Evolutionary conservation across 2,888 invertebrate genomes (phyloP), one percentile per base, ranked within the genome.

Genomic region (Luperina testacea): DNA sequence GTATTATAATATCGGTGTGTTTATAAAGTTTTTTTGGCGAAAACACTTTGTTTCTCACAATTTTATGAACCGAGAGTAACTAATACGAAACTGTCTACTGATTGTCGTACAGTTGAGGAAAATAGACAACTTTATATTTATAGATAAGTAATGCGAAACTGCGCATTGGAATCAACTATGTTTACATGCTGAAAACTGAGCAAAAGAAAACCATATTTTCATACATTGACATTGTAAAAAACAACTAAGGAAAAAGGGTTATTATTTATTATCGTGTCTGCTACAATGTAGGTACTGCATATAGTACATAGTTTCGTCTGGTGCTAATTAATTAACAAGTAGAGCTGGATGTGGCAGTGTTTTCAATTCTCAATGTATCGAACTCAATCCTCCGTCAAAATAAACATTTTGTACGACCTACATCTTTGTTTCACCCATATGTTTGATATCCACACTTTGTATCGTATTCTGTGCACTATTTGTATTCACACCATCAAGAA

Each of bases 81-180:
- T 38, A 69, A 76, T 69, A 74, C 42, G 24, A 45, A 72, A 51
- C 69, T 75, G 87, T 85, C 84, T 79, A 75, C 79, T 86, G 83
- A 75, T 77, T 75, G 68, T 77, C 67, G 32, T 27, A 15, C 15
- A 8, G 20, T 63, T 63, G 82, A 82, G 79, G 79, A 75, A 79
- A 86, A 83, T 69, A 78, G 64, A 83, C 68, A 76, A 69, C 13
- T 68, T 63, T 67, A 73, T 75, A 72, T 83, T 76, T 76, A 74
- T 48, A 13, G 2, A 48, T 61, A 82, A 20, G 74, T 71, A 67
- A 53, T 63, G 53, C 9, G 11, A 53, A 84, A 83, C 79, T 85
- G 79, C 83, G 83, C 75, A 86, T 51, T 85, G 75, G 15, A 72
- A 75, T 53, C 1, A 48, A 38, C 17, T 27, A 13, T 75, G 69